phyloP scores from a whole-genome alignment of 2,797 vertebrate genomes.

The Pyrrhura leucotis region DNA sequence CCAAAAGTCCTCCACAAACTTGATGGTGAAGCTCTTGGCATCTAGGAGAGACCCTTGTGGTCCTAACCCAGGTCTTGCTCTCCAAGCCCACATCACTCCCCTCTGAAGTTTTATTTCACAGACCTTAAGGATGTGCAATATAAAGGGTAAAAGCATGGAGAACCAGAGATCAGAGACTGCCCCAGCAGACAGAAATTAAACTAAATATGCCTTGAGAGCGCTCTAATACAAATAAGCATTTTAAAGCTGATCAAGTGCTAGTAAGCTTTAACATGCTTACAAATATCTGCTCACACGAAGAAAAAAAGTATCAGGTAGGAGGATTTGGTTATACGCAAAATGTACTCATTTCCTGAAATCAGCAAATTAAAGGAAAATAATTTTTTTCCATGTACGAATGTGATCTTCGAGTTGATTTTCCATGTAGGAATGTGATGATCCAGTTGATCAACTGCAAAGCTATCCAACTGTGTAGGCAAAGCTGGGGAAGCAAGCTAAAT shows the following conservation, averaged over 20 bases:
- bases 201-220: background rate
- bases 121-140: rapidly evolving
- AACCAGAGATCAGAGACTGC: background rate
- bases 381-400: background rate
- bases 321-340: background rate
- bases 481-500: background rate
- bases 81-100: background rate
- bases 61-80: background rate
- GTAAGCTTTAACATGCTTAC: background rate
- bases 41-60: background rate
- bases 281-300: background rate
- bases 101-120: background rate
- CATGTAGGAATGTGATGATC: background rate
- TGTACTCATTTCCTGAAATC: background rate
- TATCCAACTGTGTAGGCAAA: background rate
- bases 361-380: background rate
- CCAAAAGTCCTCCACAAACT: background rate
- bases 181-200: background rate
- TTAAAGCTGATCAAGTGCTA: background rate
- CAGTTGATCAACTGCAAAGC: background rate
- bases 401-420: background rate
- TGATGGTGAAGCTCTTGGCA: background rate
- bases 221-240: background rate
- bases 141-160: background rate
- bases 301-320: background rate